Base-by-base conservation (phyloP, 2,113 vertebrate species). In the Hydrolagus affinis region DNA sequence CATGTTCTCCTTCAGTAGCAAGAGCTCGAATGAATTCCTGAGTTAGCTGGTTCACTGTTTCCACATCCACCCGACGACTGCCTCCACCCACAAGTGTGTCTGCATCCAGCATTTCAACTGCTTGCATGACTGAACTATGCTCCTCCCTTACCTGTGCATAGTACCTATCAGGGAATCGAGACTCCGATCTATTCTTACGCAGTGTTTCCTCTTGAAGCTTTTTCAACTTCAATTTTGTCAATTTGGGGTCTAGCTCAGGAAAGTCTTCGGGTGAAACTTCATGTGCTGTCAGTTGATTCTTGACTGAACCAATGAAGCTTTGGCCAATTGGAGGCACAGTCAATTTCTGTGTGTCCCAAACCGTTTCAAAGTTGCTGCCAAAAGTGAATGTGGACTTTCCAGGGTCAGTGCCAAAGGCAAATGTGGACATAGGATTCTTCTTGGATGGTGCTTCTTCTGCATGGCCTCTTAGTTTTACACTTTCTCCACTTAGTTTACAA, bases 1-100 rank as follows among this genome's bases (percentile, higher is more conserved):
- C 93, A 32, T 90, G 88, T 44, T 94, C 92, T 88, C 94, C 92
- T 6, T 92, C 90, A 1, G 88, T 15, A 9, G 93, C 89, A 0
- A 94, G 88, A 14, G 92, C 89, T 69, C 91, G 89, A 59, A 91
- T 92, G 57, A 90, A 89, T 0, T 90, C 89, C 66, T 93, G 86
- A 62, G 86, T 91, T 87, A 93, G 88, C 62, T 64, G 89, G 87
- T 92, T 92, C 76, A 93, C 86, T 0, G 14, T 85, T 0, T 89
- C 88, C 0, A 60, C 11, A 80, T 87, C 87, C 69, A n/a, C 19
- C 0, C 23, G 78, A 15, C 21, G 86, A 62, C 73, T 87, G 59
- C 78, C 83, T 86, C 83, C 68, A 71, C 14, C 21, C 8, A 17
- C 30, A 15, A 62, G 19, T 15, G 25, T 44, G 30, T 89, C 88